Evolutionary conservation across 2,113 vertebrate genomes (phyloP).

Genomic region (Anoplopoma fimbria): DNA sequence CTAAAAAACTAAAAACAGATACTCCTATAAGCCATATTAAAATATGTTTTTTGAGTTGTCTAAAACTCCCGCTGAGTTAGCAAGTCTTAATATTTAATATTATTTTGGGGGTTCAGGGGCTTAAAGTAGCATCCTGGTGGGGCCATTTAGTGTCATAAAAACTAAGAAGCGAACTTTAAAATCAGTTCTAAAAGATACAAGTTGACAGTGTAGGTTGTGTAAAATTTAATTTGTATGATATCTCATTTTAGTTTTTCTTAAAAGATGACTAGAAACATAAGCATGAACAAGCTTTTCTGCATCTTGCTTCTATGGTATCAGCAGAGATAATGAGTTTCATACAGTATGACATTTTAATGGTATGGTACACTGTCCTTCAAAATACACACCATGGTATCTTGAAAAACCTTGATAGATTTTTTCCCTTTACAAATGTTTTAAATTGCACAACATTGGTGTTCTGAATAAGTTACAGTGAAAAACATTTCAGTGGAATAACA

Average conservation of each 20-base stretch:
- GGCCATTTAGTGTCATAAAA: background rate
- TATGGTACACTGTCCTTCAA: background rate
- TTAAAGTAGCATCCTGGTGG: background rate
- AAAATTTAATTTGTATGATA: too few relatives aligned
- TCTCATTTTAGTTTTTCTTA: too few relatives aligned
- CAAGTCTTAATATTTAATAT: too few relatives aligned
- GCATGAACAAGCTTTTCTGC: background rate
- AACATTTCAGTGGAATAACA: slow-evolving; percentile 6
- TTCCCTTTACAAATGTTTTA: background rate
- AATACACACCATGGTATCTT: background rate
- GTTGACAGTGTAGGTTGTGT: too few relatives aligned
- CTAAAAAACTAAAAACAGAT: too few relatives aligned
- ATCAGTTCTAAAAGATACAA: background rate
- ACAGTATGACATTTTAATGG: background rate
- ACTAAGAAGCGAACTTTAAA: background rate
- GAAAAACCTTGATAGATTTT: background rate
- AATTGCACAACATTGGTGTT: background rate
- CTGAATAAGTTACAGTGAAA: slow-evolving; percentile 1
- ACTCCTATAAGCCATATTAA: too few relatives aligned
- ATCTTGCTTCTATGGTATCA: background rate
- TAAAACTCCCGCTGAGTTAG: too few relatives aligned
- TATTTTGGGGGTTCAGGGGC: background rate
- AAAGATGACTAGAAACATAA: background rate
- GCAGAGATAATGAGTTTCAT: background rate
- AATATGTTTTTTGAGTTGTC: too few relatives aligned